phyloP scores from a whole-genome alignment of 2,113 vertebrate genomes.

The Plestiodon gilberti region DNA sequence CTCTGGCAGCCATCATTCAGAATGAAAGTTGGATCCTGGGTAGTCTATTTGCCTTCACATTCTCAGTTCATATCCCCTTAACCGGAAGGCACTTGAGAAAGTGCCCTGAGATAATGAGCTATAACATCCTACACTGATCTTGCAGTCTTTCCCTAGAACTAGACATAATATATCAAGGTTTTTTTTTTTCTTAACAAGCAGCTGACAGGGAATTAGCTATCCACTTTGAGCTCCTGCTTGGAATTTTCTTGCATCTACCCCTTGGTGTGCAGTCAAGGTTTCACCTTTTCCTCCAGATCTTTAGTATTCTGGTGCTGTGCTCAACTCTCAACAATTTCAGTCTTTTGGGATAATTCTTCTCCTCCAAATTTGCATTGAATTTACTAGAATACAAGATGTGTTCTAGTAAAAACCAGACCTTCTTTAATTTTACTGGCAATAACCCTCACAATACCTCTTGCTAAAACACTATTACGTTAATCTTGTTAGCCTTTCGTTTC shows the following conservation, averaged over 20 bases:
- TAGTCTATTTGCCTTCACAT: not conserved
- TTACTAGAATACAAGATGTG: not conserved
- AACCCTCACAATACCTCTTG: constrained; percentile 29
- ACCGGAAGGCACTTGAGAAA: not conserved
- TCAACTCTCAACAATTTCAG: not conserved
- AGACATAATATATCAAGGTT: not conserved
- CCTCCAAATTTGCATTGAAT: not conserved
- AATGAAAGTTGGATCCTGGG: not conserved
- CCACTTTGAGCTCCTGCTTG: not conserved
- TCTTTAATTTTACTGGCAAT: constrained; percentile 9
- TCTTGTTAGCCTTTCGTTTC: constrained; percentile 22
- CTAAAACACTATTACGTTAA: constrained; percentile 33
- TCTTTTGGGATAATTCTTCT: constrained; percentile 28
- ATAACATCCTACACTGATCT: not conserved
- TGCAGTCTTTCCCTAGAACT: not conserved
- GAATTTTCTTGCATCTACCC: constrained; percentile 8
- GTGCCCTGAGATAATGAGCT: fast-evolving
- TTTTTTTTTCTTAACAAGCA: not conserved
- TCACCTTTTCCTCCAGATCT: constrained; percentile 8
- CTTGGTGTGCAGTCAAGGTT: not conserved
- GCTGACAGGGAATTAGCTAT: not conserved
- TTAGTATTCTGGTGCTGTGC: constrained; percentile 1
- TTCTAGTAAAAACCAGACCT: constrained; percentile 6
- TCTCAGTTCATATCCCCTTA: constrained; percentile 17
- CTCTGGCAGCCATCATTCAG: not conserved